phyloP scores from a whole-genome alignment of 2,113 vertebrate genomes.

The Scophthalmus maximus region DNA sequence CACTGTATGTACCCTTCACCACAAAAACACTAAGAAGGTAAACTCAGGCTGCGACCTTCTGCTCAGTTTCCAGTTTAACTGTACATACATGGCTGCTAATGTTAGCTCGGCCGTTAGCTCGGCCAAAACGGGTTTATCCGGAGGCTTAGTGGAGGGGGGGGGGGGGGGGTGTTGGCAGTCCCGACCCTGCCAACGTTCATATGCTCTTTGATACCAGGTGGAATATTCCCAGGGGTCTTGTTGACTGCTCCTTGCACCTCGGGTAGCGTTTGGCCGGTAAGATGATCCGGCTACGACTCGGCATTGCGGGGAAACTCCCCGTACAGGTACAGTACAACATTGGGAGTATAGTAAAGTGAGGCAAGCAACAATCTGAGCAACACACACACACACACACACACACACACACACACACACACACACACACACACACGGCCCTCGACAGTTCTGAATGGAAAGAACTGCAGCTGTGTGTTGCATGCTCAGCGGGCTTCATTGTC shows the following conservation, averaged over 20 bases:
- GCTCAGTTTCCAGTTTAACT: constrained; percentile 20
- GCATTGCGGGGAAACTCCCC: constrained; percentile 23
- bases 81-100: constrained; percentile 19
- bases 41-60: constrained; percentile 6
- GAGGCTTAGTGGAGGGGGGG: neutral
- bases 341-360: neutral
- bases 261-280: constrained; percentile 28
- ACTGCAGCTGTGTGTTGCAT: no score
- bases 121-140: neutral
- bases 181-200: constrained; percentile 20
- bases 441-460: no score
- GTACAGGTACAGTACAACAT: neutral
- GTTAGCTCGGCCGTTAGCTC: no score
- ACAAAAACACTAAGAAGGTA: constrained; percentile 1
- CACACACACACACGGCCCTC: no score
- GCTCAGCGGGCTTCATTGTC: no score
- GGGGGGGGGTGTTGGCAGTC: neutral
- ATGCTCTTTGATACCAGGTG: constrained; percentile 53
- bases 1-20: neutral
- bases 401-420: no score
- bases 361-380: neutral
- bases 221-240: constrained; percentile 50
- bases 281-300: constrained; percentile 29
- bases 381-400: no score
- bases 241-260: constrained; percentile 12